Percentiles rank a stretch among this genome's conserved stretches.
Evolutionary conservation across 2,888 invertebrate species (phyloP).

Genomic region (Pimpla rufipes): DNA sequence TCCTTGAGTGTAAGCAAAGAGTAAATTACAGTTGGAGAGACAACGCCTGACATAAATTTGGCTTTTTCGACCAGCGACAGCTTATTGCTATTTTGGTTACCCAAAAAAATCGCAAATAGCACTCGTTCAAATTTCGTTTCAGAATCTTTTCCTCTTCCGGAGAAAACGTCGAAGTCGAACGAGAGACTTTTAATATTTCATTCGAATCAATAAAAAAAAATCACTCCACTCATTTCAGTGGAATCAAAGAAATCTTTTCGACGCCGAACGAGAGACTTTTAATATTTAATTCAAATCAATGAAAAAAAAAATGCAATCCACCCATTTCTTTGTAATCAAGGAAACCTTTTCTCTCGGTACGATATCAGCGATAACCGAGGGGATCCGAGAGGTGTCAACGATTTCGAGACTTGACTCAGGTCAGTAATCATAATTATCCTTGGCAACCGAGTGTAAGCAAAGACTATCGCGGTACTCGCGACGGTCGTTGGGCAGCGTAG

Average conservation of each 20-base stretch:
- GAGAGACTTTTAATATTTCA: not conserved
- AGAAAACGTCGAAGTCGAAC: not conserved
- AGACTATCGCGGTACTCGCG: not conserved
- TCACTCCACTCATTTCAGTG: too few species aligned
- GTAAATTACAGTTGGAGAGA: not conserved
- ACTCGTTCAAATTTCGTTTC: too few species aligned
- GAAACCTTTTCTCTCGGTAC: too few species aligned
- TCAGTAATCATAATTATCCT: conserved; percentile 27
- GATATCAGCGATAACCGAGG: not conserved
- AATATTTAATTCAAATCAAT: too few species aligned
- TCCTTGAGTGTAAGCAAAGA: not conserved
- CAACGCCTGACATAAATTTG: not conserved
- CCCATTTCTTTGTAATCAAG: too few species aligned
- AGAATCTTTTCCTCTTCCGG: too few species aligned
- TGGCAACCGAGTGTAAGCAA: conserved; percentile 43
- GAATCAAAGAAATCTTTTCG: too few species aligned
- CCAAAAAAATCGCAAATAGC: conserved; percentile 15
- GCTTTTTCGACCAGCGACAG: conserved; percentile 13
- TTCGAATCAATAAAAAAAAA: too few species aligned
- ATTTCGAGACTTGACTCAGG: not conserved
- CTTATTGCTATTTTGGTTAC: not conserved
- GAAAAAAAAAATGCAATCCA: too few species aligned
- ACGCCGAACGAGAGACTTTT: too few species aligned
- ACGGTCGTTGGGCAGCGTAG: not conserved
- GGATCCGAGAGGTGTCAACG: not conserved